Evolutionary conservation across 2,888 invertebrate genomes (phyloP).

Genomic region (Heterodera filipjevi): DNA sequence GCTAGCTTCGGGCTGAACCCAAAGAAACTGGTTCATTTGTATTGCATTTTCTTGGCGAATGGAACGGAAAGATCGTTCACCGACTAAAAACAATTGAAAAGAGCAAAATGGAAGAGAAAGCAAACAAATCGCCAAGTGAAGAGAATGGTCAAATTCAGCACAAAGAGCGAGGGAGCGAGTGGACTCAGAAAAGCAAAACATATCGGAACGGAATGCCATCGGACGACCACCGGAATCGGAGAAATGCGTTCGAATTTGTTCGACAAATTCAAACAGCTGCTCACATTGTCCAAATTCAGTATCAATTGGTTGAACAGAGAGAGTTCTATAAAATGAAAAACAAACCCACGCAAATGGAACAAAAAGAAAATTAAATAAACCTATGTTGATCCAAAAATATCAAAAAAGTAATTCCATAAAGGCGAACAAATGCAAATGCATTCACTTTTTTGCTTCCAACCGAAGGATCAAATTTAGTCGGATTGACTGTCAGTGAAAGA

Average conservation of each 20-base stretch:
- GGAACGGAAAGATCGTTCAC: neutral
- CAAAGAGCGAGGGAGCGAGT: neutral
- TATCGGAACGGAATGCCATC: neutral
- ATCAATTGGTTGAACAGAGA: neutral
- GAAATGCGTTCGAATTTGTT: neutral
- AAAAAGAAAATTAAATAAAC: neutral
- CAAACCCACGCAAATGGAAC: neutral
- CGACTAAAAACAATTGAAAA: neutral
- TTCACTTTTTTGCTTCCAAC: neutral
- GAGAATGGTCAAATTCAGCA: neutral
- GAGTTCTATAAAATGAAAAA: neutral
- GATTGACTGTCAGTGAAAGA: neutral
- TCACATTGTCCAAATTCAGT: neutral
- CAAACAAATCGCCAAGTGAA: neutral
- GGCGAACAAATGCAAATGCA: constrained; percentile 7
- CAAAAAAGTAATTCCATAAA: neutral
- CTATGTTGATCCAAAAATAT: neutral
- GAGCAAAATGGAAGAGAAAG: neutral
- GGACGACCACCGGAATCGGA: neutral
- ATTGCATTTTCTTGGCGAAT: neutral
- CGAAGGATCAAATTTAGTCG: neutral
- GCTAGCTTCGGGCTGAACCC: constrained; percentile 3
- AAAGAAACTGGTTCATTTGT: neutral
- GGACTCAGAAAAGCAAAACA: neutral
- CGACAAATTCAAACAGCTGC: neutral